Percentiles rank a stretch among this genome's conserved stretches.
Conservation (phyloP, 1,140 invertebrate genomes). For the Teleogryllus occipitalis region DNA sequence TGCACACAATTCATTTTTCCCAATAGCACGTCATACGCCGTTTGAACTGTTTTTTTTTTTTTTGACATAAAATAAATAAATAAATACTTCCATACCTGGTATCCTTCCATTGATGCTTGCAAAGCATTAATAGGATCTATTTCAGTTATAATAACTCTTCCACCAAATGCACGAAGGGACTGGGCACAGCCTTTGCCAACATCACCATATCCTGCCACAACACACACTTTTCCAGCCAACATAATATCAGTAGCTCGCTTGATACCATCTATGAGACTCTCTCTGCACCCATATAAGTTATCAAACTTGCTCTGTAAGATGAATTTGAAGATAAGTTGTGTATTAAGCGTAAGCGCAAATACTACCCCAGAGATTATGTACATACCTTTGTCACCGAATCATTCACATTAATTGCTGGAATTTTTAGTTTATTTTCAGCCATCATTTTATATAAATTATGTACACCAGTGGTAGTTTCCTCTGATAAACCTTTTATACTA, state of each 20-base stretch:
- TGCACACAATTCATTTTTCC: too few species aligned
- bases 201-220: slow-evolving; percentile 65
- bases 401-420: slow-evolving; percentile 59
- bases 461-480: slow-evolving; percentile 68
- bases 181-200: slow-evolving; percentile 64
- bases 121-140: slow-evolving; percentile 67
- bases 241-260: slow-evolving; percentile 66
- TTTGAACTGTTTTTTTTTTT: too few species aligned
- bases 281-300: slow-evolving; percentile 64
- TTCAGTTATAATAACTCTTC: slow-evolving; percentile 59
- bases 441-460: slow-evolving; percentile 65
- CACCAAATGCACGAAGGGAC: slow-evolving; percentile 55
- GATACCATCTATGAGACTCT: slow-evolving; percentile 63
- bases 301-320: slow-evolving; percentile 59
- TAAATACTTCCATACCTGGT: slow-evolving; percentile 31
- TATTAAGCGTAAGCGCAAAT: not conserved
- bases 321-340: not conserved
- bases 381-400: slow-evolving; percentile 61
- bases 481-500: slow-evolving; percentile 56
- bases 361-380: not conserved
- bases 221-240: slow-evolving; percentile 60
- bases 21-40: too few species aligned
- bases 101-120: slow-evolving; percentile 65
- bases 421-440: slow-evolving; percentile 48
- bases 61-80: too few species aligned